These are phyloP conservation scores for Eupithecia subfuscata DNA, from an alignment of 2,888 invertebrate genomes.

Conservation along the genomic window DNA sequence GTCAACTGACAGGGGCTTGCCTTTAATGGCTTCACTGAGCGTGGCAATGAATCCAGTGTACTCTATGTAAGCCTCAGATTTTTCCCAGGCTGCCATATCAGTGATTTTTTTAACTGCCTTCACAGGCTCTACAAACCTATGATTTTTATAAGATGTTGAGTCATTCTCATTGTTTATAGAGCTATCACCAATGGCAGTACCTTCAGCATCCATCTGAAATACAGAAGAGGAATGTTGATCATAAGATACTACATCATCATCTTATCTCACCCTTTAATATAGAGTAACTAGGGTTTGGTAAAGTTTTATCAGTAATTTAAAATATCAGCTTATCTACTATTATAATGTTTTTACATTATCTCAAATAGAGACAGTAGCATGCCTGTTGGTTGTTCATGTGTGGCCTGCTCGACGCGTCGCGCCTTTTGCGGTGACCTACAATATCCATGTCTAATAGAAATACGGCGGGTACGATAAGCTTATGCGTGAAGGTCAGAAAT, in stretches of 20 bases:
- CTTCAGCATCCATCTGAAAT: conserved; percentile 67
- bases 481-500: conserved; percentile 74
- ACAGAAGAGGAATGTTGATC: background rate
- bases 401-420: conserved; percentile 9
- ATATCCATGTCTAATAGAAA: conserved; percentile 45
- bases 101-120: conserved; percentile 86
- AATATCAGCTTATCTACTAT: background rate
- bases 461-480: conserved; percentile 67
- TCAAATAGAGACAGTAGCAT: background rate
- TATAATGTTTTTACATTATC: background rate
- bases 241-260: background rate
- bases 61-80: conserved; percentile 94
- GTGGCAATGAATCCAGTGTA: conserved; percentile 94
- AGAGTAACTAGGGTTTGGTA: background rate
- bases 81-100: conserved; percentile 92
- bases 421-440: conserved; percentile 53
- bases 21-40: conserved; percentile 93
- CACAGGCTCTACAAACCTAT: conserved; percentile 86
- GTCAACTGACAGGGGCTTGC: conserved; percentile 87
- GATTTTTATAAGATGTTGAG: conserved; percentile 75
- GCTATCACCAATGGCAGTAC: conserved; percentile 67
- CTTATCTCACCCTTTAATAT: background rate
- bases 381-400: conserved; percentile 13
- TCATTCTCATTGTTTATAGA: conserved; percentile 47
- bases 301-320: background rate